Conservation (phyloP, 2,797 vertebrate genomes). For the Anguilla marmorata region DNA sequence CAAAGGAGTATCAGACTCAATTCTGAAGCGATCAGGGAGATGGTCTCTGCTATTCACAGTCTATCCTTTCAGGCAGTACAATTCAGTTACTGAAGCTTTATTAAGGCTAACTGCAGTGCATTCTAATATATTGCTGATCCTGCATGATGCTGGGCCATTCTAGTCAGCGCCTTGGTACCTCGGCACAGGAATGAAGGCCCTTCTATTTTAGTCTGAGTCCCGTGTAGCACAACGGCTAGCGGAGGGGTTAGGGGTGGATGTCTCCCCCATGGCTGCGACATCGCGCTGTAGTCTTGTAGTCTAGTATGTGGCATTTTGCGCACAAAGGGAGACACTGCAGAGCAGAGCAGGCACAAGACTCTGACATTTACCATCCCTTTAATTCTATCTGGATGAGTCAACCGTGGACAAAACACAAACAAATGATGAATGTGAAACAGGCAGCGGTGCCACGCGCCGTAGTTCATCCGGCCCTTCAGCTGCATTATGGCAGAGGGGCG, state of each 20-base stretch:
- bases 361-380: constrained; percentile 24
- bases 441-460: neutral
- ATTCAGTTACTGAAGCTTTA: neutral
- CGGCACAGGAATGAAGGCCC: neutral
- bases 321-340: neutral
- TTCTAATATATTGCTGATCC: neutral
- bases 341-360: neutral
- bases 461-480: neutral
- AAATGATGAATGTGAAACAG: neutral
- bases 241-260: neutral
- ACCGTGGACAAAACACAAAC: neutral
- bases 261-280: neutral
- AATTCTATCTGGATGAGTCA: neutral
- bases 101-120: neutral
- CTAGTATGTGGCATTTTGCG: neutral
- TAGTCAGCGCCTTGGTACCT: neutral
- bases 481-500: neutral
- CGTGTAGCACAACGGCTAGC: neutral
- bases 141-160: neutral
- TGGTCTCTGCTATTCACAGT: neutral
- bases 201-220: neutral
- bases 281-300: neutral
- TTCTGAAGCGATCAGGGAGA: neutral
- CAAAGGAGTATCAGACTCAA: neutral
- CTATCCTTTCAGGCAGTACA: neutral